A percentile compares a stretch with the other conserved stretches of the same genome.
Conservation (phyloP, 2,888 invertebrate genomes). For the Sesamia inferens region DNA sequence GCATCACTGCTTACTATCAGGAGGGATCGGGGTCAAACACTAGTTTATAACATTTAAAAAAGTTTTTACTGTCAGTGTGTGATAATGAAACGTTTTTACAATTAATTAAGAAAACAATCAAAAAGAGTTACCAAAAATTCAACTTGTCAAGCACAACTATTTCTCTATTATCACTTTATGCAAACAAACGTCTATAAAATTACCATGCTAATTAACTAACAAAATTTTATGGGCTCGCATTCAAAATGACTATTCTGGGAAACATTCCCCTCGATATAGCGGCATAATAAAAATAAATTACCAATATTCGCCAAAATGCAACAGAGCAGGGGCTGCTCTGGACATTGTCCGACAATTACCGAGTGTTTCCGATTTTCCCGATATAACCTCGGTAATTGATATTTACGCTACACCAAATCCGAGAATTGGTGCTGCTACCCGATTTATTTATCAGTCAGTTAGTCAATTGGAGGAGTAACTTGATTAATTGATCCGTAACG, state of each 20-base stretch:
- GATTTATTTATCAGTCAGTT: conserved; percentile 77
- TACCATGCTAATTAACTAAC: conserved; percentile 70
- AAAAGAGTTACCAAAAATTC: background rate
- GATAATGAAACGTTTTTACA: background rate
- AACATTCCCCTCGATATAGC: conserved; percentile 74
- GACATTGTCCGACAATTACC: conserved; percentile 76
- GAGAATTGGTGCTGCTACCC: conserved; percentile 69
- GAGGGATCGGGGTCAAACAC: too few relatives aligned
- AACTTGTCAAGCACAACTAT: background rate
- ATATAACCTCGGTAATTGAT: conserved; percentile 84
- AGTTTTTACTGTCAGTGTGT: background rate
- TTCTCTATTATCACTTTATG: conserved; percentile 38
- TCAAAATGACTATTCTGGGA: conserved; percentile 74
- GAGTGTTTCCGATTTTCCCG: conserved; percentile 78
- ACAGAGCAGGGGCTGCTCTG: conserved; percentile 61
- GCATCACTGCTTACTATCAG: too few relatives aligned
- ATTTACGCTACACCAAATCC: conserved; percentile 85
- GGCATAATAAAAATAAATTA: conserved; percentile 86
- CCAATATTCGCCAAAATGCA: conserved; percentile 83
- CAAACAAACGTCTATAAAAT: conserved; percentile 58
- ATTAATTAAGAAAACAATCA: background rate
- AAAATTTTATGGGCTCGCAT: conserved; percentile 73
- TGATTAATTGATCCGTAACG: conserved; percentile 47
- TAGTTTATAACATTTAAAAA: background rate
- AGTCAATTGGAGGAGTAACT: conserved; percentile 65